These are phyloP conservation scores for Mesocricetus auratus DNA, from an alignment of 2,113 vertebrate species.

Conservation along the genomic window DNA sequence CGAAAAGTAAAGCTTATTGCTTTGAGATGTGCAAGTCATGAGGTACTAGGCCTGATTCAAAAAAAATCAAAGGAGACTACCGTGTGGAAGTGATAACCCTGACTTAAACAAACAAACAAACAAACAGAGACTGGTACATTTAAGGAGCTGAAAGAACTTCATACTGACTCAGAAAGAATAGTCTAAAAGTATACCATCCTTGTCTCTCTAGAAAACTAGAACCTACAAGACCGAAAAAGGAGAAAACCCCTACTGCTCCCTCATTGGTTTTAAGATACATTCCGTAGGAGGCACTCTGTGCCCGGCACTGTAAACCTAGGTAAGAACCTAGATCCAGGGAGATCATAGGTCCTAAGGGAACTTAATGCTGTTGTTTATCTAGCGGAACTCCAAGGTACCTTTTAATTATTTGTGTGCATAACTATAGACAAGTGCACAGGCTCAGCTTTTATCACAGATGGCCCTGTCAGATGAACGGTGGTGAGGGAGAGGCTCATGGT, in stretches of 20 bases:
- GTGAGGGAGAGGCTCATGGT: not conserved
- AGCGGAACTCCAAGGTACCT: not conserved
- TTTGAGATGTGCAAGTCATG: not conserved
- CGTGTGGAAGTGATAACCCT: not conserved
- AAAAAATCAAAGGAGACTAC: not conserved
- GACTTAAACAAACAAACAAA: not conserved
- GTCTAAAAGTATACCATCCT: not conserved
- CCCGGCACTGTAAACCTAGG: not conserved
- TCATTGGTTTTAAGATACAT: not conserved
- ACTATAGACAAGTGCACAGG: not conserved
- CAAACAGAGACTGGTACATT: not conserved
- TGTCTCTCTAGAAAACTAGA: constrained; percentile 3
- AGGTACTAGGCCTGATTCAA: not conserved
- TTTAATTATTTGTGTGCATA: not conserved
- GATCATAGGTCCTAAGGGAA: not conserved
- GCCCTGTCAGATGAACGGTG: not conserved
- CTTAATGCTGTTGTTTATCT: not conserved
- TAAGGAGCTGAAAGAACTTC: not conserved
- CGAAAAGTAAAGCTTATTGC: constrained; percentile 8
- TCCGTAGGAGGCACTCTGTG: not conserved
- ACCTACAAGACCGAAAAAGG: not conserved
- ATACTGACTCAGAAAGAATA: not conserved
- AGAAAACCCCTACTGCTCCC: not conserved
- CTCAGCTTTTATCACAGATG: not conserved
- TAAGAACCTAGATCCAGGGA: not conserved